Conservation (phyloP, 2,888 invertebrate genomes). For the Tenthredo notha region DNA sequence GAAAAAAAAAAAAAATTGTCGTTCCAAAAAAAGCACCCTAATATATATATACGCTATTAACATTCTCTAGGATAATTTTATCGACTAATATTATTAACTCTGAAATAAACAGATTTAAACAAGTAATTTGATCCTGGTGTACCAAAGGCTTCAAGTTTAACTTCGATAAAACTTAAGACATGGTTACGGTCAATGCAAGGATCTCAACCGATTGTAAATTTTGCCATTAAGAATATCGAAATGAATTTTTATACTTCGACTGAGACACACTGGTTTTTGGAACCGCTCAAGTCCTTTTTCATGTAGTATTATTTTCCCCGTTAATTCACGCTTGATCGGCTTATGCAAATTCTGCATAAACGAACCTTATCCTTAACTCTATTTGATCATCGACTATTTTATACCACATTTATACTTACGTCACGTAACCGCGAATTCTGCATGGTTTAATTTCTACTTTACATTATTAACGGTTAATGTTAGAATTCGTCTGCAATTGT, state of each 20-base stretch:
- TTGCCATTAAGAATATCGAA: neutral
- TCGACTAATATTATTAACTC: neutral
- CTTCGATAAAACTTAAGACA: neutral
- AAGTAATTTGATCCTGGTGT: neutral
- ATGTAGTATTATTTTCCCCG: neutral
- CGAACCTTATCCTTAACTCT: conserved; percentile 13
- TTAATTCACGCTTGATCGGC: neutral
- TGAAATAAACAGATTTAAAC: neutral
- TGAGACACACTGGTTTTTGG: neutral
- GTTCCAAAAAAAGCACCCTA: too few species aligned
- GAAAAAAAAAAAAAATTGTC: too few species aligned
- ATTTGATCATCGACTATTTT: neutral
- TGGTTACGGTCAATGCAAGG: neutral
- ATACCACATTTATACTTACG: neutral
- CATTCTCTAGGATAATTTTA: neutral
- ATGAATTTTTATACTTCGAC: neutral
- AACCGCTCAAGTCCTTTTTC: neutral
- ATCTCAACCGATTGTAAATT: neutral
- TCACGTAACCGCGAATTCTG: conserved; percentile 7
- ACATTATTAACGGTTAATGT: conserved; percentile 7
- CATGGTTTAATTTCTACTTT: neutral
- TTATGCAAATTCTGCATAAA: conserved; percentile 6
- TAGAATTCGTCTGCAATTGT: neutral
- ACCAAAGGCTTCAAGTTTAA: neutral
- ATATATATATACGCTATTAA: neutral